Conservation (phyloP, 2,888 invertebrate species). For the Drosophila gaucha region DNA sequence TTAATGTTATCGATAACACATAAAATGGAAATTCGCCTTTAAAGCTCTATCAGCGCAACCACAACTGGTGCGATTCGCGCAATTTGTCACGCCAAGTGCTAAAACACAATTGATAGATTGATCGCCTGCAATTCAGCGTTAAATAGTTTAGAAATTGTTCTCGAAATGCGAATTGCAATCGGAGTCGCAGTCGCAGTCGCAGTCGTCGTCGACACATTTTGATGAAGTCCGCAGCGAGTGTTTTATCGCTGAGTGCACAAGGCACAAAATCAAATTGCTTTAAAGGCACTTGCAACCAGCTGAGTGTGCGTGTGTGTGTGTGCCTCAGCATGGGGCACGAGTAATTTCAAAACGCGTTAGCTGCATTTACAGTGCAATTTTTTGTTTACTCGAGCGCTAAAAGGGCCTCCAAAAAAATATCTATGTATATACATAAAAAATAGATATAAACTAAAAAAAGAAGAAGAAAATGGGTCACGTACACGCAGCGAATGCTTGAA, state of each 20-base stretch:
- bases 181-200: background rate
- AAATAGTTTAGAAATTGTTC: slow-evolving; percentile 25
- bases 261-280: slow-evolving; percentile 49
- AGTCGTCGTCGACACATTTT: slow-evolving; percentile 2
- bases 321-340: slow-evolving; percentile 17
- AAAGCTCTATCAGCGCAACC: background rate
- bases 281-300: slow-evolving; percentile 33
- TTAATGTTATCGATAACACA: background rate
- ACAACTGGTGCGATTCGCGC: background rate
- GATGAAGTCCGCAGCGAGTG: slow-evolving; percentile 13
- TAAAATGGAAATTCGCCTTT: background rate
- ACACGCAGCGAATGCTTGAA: slow-evolving; percentile 36
- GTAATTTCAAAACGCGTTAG: slow-evolving; percentile 57
- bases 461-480: slow-evolving; percentile 60
- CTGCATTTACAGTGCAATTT: slow-evolving; percentile 57
- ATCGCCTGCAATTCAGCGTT: slow-evolving; percentile 25
- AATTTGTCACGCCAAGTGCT: slow-evolving; percentile 27
- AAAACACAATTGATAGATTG: slow-evolving; percentile 32
- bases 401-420: slow-evolving; percentile 20
- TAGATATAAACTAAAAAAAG: slow-evolving; percentile 2
- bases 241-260: slow-evolving; percentile 34
- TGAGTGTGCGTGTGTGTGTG: background rate
- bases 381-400: slow-evolving; percentile 53
- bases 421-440: background rate
- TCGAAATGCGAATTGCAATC: slow-evolving; percentile 18